Evolutionary conservation across 1,140 invertebrate species (phyloP).

Genomic region (Aradophagus sp.): DNA sequence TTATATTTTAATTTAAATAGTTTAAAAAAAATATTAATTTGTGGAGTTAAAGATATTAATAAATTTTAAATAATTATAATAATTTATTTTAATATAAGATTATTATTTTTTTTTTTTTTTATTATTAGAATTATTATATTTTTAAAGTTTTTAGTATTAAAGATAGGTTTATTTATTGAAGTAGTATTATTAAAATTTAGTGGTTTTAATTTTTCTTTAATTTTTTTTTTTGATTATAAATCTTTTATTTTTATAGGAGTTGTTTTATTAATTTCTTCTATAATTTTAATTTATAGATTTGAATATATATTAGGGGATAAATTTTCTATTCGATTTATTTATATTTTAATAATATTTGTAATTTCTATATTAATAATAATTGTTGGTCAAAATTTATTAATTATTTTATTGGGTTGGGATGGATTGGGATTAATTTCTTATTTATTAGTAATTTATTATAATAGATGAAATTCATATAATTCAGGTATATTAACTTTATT

Average conservation of each 20-base stretch:
- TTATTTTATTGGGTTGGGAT: constrained; percentile 82
- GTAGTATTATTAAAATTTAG: constrained; percentile 74
- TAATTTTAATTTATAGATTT: constrained; percentile 78
- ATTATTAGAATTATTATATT: constrained; percentile 62
- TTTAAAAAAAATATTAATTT: constrained; percentile 79
- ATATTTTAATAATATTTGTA: constrained; percentile 79
- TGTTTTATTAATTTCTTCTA: constrained; percentile 79
- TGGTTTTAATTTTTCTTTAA: constrained; percentile 72
- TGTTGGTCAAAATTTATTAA: constrained; percentile 80
- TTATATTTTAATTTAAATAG: constrained; percentile 74
- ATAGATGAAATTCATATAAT: constrained; percentile 71
- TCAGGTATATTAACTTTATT: constrained; percentile 79
- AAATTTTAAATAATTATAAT: constrained; percentile 70
- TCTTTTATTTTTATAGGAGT: constrained; percentile 77
- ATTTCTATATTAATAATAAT: constrained; percentile 81
- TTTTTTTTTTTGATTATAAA: constrained; percentile 78
- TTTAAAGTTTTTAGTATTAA: constrained; percentile 72
- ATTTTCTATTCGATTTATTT: constrained; percentile 76
- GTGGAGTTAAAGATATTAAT: constrained; percentile 76
- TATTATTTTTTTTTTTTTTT: constrained; percentile 69
- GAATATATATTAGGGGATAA: constrained; percentile 76
- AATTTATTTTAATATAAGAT: constrained; percentile 66
- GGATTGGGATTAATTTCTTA: constrained; percentile 78
- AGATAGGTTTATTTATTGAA: constrained; percentile 73
- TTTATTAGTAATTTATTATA: constrained; percentile 73